A percentile compares a stretch with the other conserved stretches of the same genome.
phyloP scores from a whole-genome alignment of 2,888 invertebrate species.

The Apamea epomidion region DNA sequence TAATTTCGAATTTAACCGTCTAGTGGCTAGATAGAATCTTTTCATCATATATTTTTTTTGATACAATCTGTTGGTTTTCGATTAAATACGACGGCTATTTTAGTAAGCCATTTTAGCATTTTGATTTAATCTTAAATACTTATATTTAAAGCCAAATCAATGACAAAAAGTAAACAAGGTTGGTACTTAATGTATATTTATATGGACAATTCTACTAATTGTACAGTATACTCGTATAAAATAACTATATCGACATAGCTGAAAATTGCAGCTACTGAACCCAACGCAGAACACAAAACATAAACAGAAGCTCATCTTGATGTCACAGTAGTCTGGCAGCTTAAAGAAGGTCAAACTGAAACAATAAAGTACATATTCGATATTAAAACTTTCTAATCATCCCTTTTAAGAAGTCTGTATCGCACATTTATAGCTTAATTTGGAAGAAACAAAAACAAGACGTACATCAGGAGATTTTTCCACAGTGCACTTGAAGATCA shows the following conservation, averaged over 20 bases:
- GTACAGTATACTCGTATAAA: not conserved
- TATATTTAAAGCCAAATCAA: not conserved
- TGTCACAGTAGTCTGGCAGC: not conserved
- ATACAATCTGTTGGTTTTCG: conserved; percentile 14
- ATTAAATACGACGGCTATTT: conserved; percentile 3
- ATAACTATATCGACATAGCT: not conserved
- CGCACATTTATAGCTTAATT: not conserved
- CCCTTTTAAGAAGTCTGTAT: not conserved
- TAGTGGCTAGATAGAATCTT: conserved; percentile 41
- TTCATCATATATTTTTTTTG: conserved; percentile 1
- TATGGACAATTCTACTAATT: not conserved
- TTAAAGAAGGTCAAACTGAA: conserved; percentile 66
- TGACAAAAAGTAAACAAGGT: not conserved
- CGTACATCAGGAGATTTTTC: conserved; percentile 75
- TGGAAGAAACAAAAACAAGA: not conserved
- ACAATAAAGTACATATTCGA: conserved; percentile 37
- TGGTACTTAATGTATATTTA: not conserved
- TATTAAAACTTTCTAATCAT: not conserved
- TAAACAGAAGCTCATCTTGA: not conserved
- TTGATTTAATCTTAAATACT: conserved; percentile 22
- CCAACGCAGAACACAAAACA: not conserved
- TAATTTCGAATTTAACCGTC: conserved; percentile 37
- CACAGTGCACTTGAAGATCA: conserved; percentile 76
- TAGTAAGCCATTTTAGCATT: not conserved
- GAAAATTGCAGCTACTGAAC: not conserved